These are phyloP conservation scores for Andrena cerasifolii DNA, from an alignment of 1,140 invertebrate genomes.

Conservation along the genomic window DNA sequence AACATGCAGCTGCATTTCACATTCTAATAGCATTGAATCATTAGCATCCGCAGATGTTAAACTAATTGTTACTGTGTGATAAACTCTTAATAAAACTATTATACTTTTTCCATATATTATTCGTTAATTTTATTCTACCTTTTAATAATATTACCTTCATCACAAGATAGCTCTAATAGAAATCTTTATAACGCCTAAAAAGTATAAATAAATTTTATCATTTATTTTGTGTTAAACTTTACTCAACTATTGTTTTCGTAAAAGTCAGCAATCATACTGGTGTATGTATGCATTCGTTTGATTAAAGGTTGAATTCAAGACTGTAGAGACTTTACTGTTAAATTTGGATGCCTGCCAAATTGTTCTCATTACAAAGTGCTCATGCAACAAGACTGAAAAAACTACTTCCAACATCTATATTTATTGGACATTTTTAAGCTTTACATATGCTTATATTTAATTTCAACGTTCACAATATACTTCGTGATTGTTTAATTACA, in stretches of 20 bases:
- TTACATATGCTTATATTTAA: not conserved
- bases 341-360: constrained; percentile 62
- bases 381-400: constrained; percentile 26
- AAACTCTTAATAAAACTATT: constrained; percentile 33
- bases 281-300: not conserved
- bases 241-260: not conserved
- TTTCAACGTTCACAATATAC: not conserved
- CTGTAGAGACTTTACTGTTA: constrained; percentile 21
- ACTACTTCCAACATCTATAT: not conserved
- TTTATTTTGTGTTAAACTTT: not conserved
- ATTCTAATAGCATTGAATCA: not conserved
- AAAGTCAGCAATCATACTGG: not conserved
- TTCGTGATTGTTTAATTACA: not conserved
- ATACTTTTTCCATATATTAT: constrained; percentile 2
- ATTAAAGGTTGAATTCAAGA: constrained; percentile 33
- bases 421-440: not conserved
- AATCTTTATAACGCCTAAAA: not conserved
- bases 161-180: not conserved
- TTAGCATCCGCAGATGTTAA: constrained; percentile 23
- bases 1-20: not conserved
- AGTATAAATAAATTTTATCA: not conserved
- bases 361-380: constrained; percentile 52
- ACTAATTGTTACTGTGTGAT: constrained; percentile 16
- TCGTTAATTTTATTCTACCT: constrained; percentile 24
- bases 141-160: not conserved